These are phyloP conservation scores for Onchidella celtica DNA, from an alignment of 2,888 invertebrate genomes.

Conservation along the genomic window DNA sequence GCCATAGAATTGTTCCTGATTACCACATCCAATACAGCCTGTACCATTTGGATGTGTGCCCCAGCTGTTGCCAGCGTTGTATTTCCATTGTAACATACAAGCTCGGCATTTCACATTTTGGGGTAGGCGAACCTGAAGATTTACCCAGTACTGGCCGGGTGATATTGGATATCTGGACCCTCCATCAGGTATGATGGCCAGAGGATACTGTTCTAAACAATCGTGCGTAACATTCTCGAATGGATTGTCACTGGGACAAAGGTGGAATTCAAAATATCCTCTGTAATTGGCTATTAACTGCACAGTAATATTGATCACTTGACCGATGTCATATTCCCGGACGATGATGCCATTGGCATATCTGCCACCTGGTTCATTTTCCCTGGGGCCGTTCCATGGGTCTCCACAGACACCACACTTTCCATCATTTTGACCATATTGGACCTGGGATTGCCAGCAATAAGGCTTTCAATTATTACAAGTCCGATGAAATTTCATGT, in stretches of 20 bases:
- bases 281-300: conserved; percentile 78
- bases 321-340: conserved; percentile 72
- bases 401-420: conserved; percentile 95
- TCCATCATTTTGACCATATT: conserved; percentile 82
- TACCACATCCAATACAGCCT: conserved; percentile 69
- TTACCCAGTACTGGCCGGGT: conserved; percentile 46
- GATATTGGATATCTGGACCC: conserved; percentile 58
- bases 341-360: conserved; percentile 77
- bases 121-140: conserved; percentile 62
- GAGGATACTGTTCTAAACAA: conserved; percentile 69
- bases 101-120: conserved; percentile 60
- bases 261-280: conserved; percentile 75
- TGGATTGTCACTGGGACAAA: conserved; percentile 66
- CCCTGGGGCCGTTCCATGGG: conserved; percentile 83
- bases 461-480: no score
- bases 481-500: no score
- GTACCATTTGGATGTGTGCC: conserved; percentile 62
- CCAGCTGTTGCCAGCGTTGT: conserved; percentile 74
- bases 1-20: conserved; percentile 74
- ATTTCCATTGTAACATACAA: conserved; percentile 74
- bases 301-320: conserved; percentile 73
- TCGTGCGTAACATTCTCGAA: conserved; percentile 66
- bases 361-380: conserved; percentile 77
- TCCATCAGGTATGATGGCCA: conserved; percentile 57
- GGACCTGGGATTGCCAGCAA: conserved; percentile 59